Conservation (phyloP, 1,140 invertebrate species). For the Myzus persicae region DNA sequence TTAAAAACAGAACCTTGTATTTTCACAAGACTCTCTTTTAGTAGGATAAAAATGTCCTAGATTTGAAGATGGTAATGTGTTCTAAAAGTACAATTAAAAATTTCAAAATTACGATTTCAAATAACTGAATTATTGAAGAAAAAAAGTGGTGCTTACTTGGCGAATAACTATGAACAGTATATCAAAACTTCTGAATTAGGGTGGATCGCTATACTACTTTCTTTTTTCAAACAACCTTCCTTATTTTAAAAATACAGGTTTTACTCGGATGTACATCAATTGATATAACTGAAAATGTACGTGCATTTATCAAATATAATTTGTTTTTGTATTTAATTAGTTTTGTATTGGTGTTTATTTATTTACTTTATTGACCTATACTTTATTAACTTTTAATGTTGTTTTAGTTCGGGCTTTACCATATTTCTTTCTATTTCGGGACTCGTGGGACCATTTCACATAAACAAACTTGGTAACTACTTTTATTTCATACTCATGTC, state of each 20-base stretch:
- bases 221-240: neutral
- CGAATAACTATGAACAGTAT: neutral
- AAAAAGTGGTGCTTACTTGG: no score
- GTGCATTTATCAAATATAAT: neutral
- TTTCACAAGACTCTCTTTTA: no score
- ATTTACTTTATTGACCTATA: neutral
- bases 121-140: no score
- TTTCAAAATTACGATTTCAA: no score
- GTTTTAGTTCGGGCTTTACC: neutral
- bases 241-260: neutral
- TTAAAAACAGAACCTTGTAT: no score
- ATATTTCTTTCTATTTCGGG: neutral
- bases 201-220: neutral
- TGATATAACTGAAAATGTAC: neutral
- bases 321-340: neutral
- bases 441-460: neutral
- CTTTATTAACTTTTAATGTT: neutral
- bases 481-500: neutral
- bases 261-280: neutral
- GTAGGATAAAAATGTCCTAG: no score
- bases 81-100: no score
- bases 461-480: neutral
- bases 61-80: no score
- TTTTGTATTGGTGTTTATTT: neutral
- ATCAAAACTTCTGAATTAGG: neutral